These are phyloP conservation scores for Caenorhabditis sp. DNA, from an alignment of 2,888 invertebrate species.

Conservation along the genomic window DNA sequence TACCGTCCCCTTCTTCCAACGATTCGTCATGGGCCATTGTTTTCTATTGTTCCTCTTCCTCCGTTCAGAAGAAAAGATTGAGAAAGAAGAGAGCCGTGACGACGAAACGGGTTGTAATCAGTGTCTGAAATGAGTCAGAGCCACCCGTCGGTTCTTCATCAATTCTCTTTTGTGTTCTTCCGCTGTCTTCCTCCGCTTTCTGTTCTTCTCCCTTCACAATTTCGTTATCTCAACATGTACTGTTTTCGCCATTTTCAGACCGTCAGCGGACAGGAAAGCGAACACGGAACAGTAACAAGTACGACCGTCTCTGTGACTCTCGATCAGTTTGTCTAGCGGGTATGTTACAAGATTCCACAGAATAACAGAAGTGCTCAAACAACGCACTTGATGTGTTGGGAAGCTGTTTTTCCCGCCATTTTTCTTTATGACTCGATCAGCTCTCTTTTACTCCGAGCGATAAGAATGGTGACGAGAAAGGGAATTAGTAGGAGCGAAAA, in stretches of 20 bases:
- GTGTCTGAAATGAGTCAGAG: neutral
- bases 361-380: conserved; percentile 17
- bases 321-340: conserved; percentile 5
- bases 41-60: neutral
- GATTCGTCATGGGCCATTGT: too few species aligned
- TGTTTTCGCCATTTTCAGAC: neutral
- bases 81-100: neutral
- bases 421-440: neutral
- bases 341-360: conserved; percentile 2
- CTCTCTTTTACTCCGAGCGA: conserved; percentile 6
- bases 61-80: neutral
- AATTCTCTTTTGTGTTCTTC: neutral
- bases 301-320: neutral
- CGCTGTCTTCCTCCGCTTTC: neutral
- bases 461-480: neutral
- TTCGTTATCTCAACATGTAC: neutral
- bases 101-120: conserved; percentile 1
- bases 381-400: conserved; percentile 30
- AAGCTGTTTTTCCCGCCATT: conserved; percentile 12
- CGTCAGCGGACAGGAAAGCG: neutral
- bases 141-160: conserved; percentile 2
- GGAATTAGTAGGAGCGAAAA: neutral
- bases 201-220: neutral
- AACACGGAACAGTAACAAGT: conserved; percentile 3
- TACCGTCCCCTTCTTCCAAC: too few species aligned